phyloP scores from a whole-genome alignment of 2,113 vertebrate species.

The Cebus imitator region DNA sequence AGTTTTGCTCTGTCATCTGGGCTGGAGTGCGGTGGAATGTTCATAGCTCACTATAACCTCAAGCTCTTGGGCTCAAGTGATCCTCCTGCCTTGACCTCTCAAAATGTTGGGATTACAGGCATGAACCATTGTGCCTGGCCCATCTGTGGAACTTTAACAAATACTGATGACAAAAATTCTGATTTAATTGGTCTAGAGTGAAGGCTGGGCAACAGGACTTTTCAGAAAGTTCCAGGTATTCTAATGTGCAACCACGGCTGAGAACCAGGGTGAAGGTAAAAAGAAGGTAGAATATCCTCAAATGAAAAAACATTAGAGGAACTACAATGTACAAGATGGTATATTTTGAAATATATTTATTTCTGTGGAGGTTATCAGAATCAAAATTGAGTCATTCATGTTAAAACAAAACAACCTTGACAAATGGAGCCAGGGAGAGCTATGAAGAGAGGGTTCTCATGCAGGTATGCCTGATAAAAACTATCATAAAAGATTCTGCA shows the following conservation, averaged over 20 bases:
- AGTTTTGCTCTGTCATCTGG: too few relatives aligned
- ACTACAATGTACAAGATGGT: background rate
- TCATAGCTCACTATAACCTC: too few relatives aligned
- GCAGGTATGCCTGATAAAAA: background rate
- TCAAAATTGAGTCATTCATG: background rate
- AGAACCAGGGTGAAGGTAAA: background rate
- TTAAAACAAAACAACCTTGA: background rate
- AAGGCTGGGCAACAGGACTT: background rate
- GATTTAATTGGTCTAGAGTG: background rate
- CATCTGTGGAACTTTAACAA: background rate
- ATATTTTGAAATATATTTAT: conserved; percentile 53
- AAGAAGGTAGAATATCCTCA: background rate
- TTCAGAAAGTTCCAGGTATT: background rate
- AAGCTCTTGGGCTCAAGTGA: too few relatives aligned
- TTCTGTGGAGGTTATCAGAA: background rate
- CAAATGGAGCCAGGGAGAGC: background rate
- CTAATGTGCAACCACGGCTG: background rate
- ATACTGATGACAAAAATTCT: conserved; percentile 2
- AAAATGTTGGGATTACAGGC: too few relatives aligned
- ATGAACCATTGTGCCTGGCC: too few relatives aligned
- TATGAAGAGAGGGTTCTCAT: background rate
- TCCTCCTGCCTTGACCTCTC: too few relatives aligned
- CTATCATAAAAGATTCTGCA: background rate
- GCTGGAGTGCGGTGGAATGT: too few relatives aligned
- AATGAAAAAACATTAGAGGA: conserved; percentile 2